phyloP scores from a whole-genome alignment of 2,888 invertebrate species.

The Mesochorus sp. region DNA sequence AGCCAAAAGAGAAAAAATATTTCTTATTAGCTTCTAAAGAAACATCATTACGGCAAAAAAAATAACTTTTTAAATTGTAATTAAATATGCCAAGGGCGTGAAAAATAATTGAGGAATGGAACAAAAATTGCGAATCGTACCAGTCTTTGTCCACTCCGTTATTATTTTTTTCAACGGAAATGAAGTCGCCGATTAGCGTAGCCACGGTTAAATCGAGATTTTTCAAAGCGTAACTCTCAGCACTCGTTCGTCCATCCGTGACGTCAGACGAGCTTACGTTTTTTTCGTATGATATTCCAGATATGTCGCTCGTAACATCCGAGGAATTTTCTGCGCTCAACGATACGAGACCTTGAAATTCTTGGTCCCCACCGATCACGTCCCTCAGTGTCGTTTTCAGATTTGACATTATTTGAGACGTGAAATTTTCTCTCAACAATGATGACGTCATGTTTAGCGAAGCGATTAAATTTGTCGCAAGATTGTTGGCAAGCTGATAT shows the following conservation, averaged over 20 bases:
- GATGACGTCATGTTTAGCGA: conserved; percentile 66
- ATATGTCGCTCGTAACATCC: conserved; percentile 44
- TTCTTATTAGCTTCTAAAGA: too few relatives aligned
- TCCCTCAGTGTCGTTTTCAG: conserved; percentile 70
- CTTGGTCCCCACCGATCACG: conserved; percentile 56
- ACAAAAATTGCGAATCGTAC: conserved; percentile 21
- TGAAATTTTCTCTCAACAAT: conserved; percentile 65
- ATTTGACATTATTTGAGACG: conserved; percentile 70
- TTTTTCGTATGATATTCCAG: conserved; percentile 37
- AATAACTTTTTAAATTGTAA: neutral
- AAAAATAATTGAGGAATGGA: neutral
- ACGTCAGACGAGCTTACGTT: conserved; percentile 34
- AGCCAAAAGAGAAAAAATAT: too few relatives aligned
- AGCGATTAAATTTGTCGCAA: conserved; percentile 69
- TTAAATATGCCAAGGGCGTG: too few relatives aligned
- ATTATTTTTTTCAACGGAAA: conserved; percentile 10
- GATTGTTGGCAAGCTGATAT: conserved; percentile 64
- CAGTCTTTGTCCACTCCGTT: conserved; percentile 41
- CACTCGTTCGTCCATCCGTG: conserved; percentile 8
- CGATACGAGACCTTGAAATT: conserved; percentile 49
- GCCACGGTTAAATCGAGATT: conserved; percentile 55
- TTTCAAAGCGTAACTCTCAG: conserved; percentile 40
- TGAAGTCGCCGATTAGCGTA: conserved; percentile 49
- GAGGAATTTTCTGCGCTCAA: conserved; percentile 42
- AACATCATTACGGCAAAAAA: too few relatives aligned